These are phyloP conservation scores for Caenorhabditis zanzibari DNA, from an alignment of 2,888 invertebrate species.

Conservation along the genomic window DNA sequence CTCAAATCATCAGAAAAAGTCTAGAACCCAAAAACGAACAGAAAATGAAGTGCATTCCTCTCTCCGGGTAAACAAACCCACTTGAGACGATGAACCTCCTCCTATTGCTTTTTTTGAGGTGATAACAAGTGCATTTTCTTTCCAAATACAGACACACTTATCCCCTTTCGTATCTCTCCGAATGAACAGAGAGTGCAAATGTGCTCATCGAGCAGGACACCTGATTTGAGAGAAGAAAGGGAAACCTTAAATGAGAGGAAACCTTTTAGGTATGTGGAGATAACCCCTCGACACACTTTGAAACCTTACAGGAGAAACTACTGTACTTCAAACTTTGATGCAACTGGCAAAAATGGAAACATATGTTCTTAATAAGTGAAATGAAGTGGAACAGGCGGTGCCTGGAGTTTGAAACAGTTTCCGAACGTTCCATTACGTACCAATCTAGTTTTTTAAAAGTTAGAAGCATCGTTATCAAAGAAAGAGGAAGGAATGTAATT, in stretches of 20 bases:
- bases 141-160: slow-evolving; percentile 21
- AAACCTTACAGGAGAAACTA: slow-evolving; percentile 24
- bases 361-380: slow-evolving; percentile 35
- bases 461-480: background rate
- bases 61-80: slow-evolving; percentile 42
- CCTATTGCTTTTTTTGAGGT: slow-evolving; percentile 13
- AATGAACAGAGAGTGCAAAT: slow-evolving; percentile 24
- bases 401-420: slow-evolving; percentile 10
- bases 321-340: slow-evolving; percentile 30
- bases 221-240: background rate
- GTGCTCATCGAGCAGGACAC: slow-evolving; percentile 28
- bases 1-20: background rate
- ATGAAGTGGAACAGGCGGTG: slow-evolving; percentile 17
- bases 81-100: slow-evolving; percentile 32
- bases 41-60: slow-evolving; percentile 44
- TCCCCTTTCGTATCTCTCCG: slow-evolving; percentile 7
- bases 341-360: background rate
- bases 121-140: slow-evolving; percentile 42
- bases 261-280: slow-evolving; percentile 33
- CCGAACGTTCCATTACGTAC: slow-evolving; percentile 7
- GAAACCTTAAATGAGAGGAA: slow-evolving; percentile 26
- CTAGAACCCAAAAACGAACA: slow-evolving; percentile 37
- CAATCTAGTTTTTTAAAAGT: slow-evolving; percentile 5
- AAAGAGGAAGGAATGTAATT: background rate
- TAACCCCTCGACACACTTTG: slow-evolving; percentile 10